phyloP scores from a whole-genome alignment of 2,113 vertebrate genomes.

The Anguilla japonica region DNA sequence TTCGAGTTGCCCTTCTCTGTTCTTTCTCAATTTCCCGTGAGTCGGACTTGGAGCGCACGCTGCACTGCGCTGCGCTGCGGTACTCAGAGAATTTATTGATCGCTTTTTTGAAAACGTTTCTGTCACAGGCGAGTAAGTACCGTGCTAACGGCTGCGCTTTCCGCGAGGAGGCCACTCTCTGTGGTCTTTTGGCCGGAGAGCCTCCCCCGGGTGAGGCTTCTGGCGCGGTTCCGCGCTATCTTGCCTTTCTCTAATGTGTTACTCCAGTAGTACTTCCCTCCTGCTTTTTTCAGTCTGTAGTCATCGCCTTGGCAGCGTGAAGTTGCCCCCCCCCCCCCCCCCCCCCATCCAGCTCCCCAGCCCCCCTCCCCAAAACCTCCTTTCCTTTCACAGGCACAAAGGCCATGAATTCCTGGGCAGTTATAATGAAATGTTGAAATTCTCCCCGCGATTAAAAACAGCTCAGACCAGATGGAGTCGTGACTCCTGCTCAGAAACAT shows the following conservation, averaged over 20 bases:
- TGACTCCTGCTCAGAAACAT: slow-evolving; percentile 46
- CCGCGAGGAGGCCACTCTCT: not conserved
- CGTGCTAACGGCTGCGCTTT: slow-evolving; percentile 34
- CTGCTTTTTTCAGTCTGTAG: not conserved
- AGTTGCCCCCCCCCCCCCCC: slow-evolving; percentile 11
- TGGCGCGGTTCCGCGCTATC: slow-evolving; percentile 18
- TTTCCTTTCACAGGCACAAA: not conserved
- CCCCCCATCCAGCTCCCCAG: not conserved
- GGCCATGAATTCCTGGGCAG: slow-evolving; percentile 19
- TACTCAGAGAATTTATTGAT: slow-evolving; percentile 40
- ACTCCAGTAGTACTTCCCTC: not conserved
- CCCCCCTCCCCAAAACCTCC: not conserved
- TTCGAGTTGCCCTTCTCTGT: not conserved
- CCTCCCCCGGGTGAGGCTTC: slow-evolving; percentile 26
- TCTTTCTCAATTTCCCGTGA: slow-evolving; percentile 17
- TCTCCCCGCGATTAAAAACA: slow-evolving; percentile 40
- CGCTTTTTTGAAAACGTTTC: slow-evolving; percentile 43
- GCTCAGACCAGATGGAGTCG: slow-evolving; percentile 35
- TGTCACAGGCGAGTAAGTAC: slow-evolving; percentile 46
- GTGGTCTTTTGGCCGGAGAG: not conserved
- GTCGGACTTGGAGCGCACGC: slow-evolving; percentile 28
- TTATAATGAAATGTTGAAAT: slow-evolving; percentile 36
- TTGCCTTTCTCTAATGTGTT: slow-evolving; percentile 12
- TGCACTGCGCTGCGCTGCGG: slow-evolving; percentile 30
- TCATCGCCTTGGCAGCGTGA: slow-evolving; percentile 32